phyloP scores from a whole-genome alignment of 2,797 vertebrate genomes.

The Smutsia gigantea region DNA sequence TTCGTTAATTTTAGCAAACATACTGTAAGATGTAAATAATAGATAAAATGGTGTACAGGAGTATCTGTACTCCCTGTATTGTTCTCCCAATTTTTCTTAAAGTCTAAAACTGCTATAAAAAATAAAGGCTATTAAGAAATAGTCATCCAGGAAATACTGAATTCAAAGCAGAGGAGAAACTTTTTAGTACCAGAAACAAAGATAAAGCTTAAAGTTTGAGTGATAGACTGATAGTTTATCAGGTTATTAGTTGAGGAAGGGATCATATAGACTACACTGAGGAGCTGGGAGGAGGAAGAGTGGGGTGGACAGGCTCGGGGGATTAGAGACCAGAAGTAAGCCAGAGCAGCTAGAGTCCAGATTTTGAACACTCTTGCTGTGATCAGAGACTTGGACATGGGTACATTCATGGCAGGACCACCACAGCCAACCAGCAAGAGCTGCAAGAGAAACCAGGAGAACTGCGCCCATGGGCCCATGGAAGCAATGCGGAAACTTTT shows the following conservation, averaged over 20 bases:
- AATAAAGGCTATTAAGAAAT: neutral
- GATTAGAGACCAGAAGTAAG: neutral
- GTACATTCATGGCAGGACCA: neutral
- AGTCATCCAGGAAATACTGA: neutral
- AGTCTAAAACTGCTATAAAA: neutral
- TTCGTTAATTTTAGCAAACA: neutral
- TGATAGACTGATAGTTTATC: neutral
- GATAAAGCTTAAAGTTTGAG: neutral
- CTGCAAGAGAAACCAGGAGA: neutral
- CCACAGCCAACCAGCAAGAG: neutral
- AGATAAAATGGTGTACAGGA: neutral
- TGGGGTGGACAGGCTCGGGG: neutral
- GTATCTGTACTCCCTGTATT: neutral
- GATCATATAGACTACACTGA: neutral
- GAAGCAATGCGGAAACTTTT: neutral
- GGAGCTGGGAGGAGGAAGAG: neutral
- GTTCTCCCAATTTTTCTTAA: neutral
- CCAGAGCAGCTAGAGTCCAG: neutral
- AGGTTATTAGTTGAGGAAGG: no score
- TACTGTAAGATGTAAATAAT: neutral
- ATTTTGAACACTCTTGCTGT: neutral
- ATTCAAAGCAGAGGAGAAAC: neutral
- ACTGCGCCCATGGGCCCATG: neutral
- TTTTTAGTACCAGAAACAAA: neutral
- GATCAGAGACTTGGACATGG: neutral